These are phyloP conservation scores for Jordanella pulchra DNA, from an alignment of 2,797 vertebrate genomes.

Conservation along the genomic window DNA sequence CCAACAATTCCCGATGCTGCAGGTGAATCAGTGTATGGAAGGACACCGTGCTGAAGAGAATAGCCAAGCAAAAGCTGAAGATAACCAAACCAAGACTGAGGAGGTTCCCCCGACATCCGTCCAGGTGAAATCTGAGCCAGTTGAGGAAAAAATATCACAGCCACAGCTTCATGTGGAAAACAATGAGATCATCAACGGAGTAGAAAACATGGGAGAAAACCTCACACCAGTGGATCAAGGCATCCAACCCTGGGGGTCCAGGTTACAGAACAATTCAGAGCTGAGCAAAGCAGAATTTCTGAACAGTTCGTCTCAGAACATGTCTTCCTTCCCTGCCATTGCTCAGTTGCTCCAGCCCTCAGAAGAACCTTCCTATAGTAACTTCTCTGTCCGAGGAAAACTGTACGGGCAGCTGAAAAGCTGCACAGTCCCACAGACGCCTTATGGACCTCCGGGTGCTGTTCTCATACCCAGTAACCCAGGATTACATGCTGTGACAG, in stretches of 20 bases:
- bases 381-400: conserved; percentile 53
- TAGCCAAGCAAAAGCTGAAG: not conserved
- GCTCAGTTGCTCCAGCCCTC: conserved; percentile 41
- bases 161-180: conserved; percentile 7
- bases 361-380: conserved; percentile 48
- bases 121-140: conserved; percentile 60
- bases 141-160: conserved; percentile 37
- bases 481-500: not conserved
- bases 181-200: conserved; percentile 17
- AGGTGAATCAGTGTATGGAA: conserved; percentile 14
- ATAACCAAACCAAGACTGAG: not conserved
- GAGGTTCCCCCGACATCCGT: conserved; percentile 10
- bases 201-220: conserved; percentile 20
- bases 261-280: conserved; percentile 39
- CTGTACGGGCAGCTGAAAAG: conserved; percentile 37
- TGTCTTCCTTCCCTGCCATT: conserved; percentile 20
- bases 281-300: conserved; percentile 32
- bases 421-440: conserved; percentile 24
- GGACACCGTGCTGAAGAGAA: conserved; percentile 9
- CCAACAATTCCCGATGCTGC: conserved; percentile 21
- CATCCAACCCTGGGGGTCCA: conserved; percentile 49
- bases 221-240: conserved; percentile 26
- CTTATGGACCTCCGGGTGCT: conserved; percentile 34
- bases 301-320: conserved; percentile 29
- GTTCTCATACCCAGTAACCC: conserved; percentile 23